phyloP scores from a whole-genome alignment of 2,797 vertebrate genomes.

The Chrysocyon brachyurus region DNA sequence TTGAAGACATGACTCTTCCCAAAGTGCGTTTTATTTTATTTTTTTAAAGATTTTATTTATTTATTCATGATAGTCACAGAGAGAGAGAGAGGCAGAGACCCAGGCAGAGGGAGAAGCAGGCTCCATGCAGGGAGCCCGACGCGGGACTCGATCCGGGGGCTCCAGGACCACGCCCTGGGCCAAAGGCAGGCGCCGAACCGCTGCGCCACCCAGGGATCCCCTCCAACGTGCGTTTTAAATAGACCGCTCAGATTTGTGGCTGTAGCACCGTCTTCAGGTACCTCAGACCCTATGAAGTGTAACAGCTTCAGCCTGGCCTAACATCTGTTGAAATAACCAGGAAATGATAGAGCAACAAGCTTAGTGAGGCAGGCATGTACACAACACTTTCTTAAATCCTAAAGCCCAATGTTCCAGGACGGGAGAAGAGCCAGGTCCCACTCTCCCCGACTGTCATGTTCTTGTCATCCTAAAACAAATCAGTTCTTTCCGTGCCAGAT shows the following conservation, averaged over 20 bases:
- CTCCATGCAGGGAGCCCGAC: too few relatives aligned
- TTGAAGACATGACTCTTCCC: background rate
- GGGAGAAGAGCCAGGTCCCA: background rate
- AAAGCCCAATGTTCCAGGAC: background rate
- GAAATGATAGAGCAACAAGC: background rate
- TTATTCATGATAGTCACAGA: too few relatives aligned
- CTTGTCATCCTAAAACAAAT: background rate
- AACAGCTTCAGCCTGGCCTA: background rate
- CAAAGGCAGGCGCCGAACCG: too few relatives aligned
- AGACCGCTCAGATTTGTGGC: background rate
- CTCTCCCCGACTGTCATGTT: background rate
- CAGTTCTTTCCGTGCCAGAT: background rate
- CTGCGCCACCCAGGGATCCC: too few relatives aligned
- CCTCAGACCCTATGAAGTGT: background rate
- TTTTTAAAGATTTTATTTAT: too few relatives aligned
- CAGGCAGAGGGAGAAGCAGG: too few relatives aligned
- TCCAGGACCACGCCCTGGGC: too few relatives aligned
- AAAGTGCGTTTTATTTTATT: background rate
- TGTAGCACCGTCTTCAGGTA: background rate
- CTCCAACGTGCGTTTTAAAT: background rate
- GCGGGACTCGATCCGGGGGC: too few relatives aligned
- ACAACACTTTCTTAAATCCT: background rate
- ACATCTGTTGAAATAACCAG: background rate
- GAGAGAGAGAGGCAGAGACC: too few relatives aligned
- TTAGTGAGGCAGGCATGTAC: background rate